A percentile compares a stretch with the other conserved stretches of the same genome.
phyloP scores from a whole-genome alignment of 2,797 vertebrate species.

The Varecia variegata region DNA sequence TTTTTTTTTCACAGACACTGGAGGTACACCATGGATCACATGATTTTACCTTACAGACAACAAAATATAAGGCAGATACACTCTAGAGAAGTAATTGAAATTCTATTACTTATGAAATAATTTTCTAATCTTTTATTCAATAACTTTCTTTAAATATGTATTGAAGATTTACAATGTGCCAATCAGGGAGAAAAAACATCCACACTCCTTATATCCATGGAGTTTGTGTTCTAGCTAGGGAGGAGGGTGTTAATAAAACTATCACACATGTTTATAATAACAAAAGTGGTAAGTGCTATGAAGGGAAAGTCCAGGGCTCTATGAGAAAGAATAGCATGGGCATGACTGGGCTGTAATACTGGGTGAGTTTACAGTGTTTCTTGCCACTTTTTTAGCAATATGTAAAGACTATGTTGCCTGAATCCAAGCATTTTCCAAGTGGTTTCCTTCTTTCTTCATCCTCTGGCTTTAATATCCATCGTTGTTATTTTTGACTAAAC shows the following conservation, averaged over 20 bases:
- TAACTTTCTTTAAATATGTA: background rate
- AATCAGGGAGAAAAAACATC: background rate
- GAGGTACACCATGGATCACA: background rate
- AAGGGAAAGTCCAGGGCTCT: background rate
- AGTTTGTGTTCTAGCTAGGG: background rate
- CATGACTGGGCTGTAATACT: fast-evolving
- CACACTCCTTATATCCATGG: background rate
- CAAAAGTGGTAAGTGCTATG: background rate
- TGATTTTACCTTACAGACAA: background rate
- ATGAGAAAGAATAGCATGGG: fast-evolving
- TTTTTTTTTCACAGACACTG: background rate
- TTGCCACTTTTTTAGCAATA: background rate
- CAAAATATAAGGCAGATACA: background rate
- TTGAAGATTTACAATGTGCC: background rate
- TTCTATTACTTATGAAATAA: background rate
- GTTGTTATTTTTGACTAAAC: background rate
- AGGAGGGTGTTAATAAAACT: background rate
- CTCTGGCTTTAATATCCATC: background rate
- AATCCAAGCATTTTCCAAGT: background rate
- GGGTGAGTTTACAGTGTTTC: background rate
- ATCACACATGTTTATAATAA: background rate
- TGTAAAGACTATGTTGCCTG: background rate
- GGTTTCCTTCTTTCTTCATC: background rate
- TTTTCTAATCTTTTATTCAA: background rate
- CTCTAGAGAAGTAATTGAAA: background rate